These are phyloP conservation scores for Thermophis baileyi DNA, from an alignment of 2,113 vertebrate species.

Conservation along the genomic window DNA sequence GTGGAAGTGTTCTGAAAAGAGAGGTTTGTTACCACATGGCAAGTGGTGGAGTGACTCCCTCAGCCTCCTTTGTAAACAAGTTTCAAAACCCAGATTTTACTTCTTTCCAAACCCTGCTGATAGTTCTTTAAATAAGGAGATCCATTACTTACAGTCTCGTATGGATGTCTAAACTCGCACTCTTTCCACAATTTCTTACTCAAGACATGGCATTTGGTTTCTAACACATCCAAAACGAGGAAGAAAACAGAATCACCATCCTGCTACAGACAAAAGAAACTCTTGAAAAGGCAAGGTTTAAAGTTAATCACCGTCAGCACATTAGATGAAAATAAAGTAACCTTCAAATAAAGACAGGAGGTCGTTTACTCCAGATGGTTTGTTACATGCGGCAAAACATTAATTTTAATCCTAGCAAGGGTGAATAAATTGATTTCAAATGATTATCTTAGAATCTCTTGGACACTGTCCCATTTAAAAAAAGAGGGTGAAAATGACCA, in stretches of 20 bases:
- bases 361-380: background rate
- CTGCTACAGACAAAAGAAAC: slow-evolving; percentile 36
- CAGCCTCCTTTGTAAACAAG: background rate
- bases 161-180: fast-evolving
- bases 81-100: background rate
- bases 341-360: background rate
- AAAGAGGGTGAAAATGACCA: background rate
- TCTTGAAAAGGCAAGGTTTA: background rate
- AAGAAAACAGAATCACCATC: slow-evolving; percentile 57
- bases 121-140: background rate
- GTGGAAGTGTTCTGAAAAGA: background rate
- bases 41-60: background rate
- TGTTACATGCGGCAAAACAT: background rate
- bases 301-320: background rate
- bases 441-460: background rate
- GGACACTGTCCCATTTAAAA: background rate
- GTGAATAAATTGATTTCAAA: background rate
- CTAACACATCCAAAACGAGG: slow-evolving; percentile 64
- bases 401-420: background rate
- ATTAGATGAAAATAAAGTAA: background rate
- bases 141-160: slow-evolving; percentile 51
- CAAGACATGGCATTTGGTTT: slow-evolving; percentile 64
- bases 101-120: too few relatives aligned
- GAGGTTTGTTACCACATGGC: background rate
- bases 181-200: slow-evolving; percentile 55